Evolutionary conservation across 2,888 invertebrate genomes (phyloP).

Genomic region (Meteorus cinctellus): DNA sequence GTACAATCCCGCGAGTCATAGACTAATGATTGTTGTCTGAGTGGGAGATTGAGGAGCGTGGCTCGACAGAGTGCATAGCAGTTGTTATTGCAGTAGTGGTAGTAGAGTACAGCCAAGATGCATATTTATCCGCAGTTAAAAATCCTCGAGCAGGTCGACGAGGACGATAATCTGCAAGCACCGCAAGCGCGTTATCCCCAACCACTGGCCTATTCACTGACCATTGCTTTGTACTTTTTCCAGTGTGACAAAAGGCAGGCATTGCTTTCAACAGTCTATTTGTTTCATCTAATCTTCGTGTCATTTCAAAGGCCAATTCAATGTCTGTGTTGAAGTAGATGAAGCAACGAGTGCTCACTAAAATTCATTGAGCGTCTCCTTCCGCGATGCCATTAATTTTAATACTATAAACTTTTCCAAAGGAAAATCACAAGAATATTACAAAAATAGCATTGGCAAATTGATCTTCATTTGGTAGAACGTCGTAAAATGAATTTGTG

Average conservation of each 20-base stretch:
- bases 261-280: not conserved
- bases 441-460: too few species aligned
- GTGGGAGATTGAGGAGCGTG: constrained; percentile 68
- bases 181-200: constrained; percentile 39
- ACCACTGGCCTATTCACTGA: constrained; percentile 49
- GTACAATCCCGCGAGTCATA: constrained; percentile 52
- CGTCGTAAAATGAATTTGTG: too few species aligned
- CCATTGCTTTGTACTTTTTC: constrained; percentile 14
- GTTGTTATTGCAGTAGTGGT: constrained; percentile 50
- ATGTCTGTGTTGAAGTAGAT: too few species aligned
- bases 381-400: too few species aligned
- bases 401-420: too few species aligned
- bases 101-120: not conserved
- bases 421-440: too few species aligned
- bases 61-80: constrained; percentile 31
- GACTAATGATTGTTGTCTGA: constrained; percentile 71
- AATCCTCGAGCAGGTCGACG: constrained; percentile 62
- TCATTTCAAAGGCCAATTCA: too few species aligned
- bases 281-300: not conserved
- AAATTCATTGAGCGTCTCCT: too few species aligned
- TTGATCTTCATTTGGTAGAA: too few species aligned
- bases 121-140: constrained; percentile 42
- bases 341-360: too few species aligned
- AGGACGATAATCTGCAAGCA: constrained; percentile 44
- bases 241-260: not conserved